Conservation (phyloP, 2,113 vertebrate genomes). For the Apteryx owenii region DNA sequence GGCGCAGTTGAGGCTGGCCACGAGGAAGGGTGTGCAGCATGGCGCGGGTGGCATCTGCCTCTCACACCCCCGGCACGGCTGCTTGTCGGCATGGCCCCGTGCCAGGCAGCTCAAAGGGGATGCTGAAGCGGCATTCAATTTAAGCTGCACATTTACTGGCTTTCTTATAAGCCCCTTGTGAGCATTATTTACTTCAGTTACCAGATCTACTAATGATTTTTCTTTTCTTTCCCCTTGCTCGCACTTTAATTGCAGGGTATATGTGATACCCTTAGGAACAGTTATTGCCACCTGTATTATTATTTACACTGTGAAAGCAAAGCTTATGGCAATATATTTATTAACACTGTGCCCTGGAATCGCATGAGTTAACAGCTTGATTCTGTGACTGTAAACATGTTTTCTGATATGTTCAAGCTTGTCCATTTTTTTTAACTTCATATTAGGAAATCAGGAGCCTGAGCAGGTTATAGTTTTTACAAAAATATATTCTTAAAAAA, state of each 20-base stretch:
- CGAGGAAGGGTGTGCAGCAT: not conserved
- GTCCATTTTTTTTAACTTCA: slow-evolving; percentile 53
- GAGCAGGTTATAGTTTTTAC: slow-evolving; percentile 32
- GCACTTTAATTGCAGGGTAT: slow-evolving; percentile 80
- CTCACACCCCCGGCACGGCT: not conserved
- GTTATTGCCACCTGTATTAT: slow-evolving; percentile 80
- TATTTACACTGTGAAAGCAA: slow-evolving; percentile 79
- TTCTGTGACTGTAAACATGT: slow-evolving; percentile 72
- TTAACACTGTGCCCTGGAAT: slow-evolving; percentile 75
- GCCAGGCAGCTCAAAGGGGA: not conserved
- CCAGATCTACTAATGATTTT: slow-evolving; percentile 74
- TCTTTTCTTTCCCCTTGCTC: slow-evolving; percentile 48
- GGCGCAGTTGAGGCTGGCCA: not conserved
- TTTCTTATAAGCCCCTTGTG: slow-evolving; percentile 71
- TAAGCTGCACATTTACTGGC: slow-evolving; percentile 77
- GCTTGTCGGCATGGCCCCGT: not conserved
- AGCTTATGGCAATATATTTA: slow-evolving; percentile 80
- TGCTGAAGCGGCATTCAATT: slow-evolving; percentile 67
- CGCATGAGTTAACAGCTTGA: slow-evolving; percentile 76
- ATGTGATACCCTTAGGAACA: slow-evolving; percentile 77
- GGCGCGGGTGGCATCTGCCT: not conserved
- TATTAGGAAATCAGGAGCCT: slow-evolving; percentile 38
- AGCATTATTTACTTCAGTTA: slow-evolving; percentile 75
- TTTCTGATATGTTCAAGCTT: slow-evolving; percentile 50
- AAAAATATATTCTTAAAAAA: slow-evolving; percentile 1